Conservation (phyloP, 2,888 invertebrate genomes). For the Ceramica pisi region DNA sequence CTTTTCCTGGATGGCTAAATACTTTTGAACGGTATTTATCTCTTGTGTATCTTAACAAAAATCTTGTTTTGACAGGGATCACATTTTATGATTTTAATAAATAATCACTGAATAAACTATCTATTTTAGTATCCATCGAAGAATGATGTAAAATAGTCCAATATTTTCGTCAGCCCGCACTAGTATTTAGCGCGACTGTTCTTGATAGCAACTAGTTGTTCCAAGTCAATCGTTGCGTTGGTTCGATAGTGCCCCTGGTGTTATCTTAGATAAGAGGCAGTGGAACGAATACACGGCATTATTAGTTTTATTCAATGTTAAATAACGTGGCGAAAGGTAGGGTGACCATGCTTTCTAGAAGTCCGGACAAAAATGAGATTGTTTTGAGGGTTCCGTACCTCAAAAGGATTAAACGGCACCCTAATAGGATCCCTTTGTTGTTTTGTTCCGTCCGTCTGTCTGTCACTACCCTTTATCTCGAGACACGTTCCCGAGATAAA, state of each 20-base stretch:
- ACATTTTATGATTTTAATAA: conserved; percentile 6
- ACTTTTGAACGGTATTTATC: no score
- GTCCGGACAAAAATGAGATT: background rate
- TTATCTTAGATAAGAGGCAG: conserved; percentile 40
- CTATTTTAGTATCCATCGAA: conserved; percentile 17
- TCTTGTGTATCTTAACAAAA: background rate
- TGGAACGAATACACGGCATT: conserved; percentile 37
- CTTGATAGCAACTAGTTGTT: background rate
- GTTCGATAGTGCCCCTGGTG: background rate
- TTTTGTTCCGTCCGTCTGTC: no score
- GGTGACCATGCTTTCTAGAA: conserved; percentile 8
- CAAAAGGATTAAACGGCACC: no score
- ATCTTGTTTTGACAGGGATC: conserved; percentile 3
- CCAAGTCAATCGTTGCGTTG: conserved; percentile 23
- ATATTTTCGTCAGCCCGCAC: conserved; percentile 47
- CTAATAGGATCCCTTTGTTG: no score
- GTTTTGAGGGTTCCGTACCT: no score
- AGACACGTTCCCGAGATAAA: no score
- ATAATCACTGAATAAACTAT: conserved; percentile 8
- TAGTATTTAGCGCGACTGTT: background rate
- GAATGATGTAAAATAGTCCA: conserved; percentile 55
- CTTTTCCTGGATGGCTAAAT: no score
- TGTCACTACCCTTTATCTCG: no score
- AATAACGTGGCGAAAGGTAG: conserved; percentile 23
- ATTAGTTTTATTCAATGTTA: conserved; percentile 27